Conservation (phyloP, 2,888 invertebrate species). For the Caenorhabditis angaria region DNA sequence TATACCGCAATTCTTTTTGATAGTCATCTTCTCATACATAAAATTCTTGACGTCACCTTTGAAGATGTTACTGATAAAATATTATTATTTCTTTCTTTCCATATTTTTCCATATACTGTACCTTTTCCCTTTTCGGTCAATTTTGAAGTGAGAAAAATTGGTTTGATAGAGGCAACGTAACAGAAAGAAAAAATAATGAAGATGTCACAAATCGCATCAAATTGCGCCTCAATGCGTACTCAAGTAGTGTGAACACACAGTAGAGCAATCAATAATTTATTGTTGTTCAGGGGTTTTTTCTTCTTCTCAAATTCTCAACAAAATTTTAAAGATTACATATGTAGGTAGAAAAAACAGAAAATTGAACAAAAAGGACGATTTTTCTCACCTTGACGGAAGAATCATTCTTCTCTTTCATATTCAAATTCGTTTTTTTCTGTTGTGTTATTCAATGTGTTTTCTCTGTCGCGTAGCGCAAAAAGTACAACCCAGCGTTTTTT, state of each 20-base stretch:
- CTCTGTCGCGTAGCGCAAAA: no score
- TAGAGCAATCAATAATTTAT: not conserved
- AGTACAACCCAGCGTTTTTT: not conserved
- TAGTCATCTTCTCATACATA: constrained; percentile 4
- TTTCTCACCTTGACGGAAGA: not conserved
- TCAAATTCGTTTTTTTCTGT: not conserved
- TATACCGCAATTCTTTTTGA: not conserved
- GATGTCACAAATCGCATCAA: constrained; percentile 4
- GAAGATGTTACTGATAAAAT: not conserved
- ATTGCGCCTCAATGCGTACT: not conserved
- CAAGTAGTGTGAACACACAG: not conserved
- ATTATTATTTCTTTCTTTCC: not conserved
- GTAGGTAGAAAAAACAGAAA: not conserved
- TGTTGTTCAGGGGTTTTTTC: not conserved
- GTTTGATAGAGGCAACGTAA: no score
- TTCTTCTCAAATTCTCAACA: not conserved
- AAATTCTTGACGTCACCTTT: not conserved
- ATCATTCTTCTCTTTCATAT: constrained; percentile 2
- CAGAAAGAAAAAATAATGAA: not conserved
- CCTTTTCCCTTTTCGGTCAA: no score
- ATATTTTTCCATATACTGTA: not conserved
- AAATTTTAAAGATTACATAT: not conserved
- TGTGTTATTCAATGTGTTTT: no score
- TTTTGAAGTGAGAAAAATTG: no score
- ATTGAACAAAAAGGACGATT: not conserved